These are phyloP conservation scores for Centropristis striata DNA, from an alignment of 2,113 vertebrate genomes.

Conservation along the genomic window DNA sequence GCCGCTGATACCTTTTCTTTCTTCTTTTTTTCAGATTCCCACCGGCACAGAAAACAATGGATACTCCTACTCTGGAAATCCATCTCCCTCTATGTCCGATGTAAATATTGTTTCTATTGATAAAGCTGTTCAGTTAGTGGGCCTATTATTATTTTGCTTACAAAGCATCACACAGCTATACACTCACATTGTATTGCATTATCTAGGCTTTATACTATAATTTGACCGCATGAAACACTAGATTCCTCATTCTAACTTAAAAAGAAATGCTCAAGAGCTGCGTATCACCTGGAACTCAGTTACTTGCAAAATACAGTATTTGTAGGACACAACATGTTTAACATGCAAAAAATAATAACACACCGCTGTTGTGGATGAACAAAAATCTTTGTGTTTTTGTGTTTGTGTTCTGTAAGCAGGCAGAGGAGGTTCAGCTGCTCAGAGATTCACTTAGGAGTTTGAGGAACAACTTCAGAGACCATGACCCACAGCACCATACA, in stretches of 20 bases:
- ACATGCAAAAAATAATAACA: background rate
- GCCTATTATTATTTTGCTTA: background rate
- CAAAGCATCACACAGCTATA: background rate
- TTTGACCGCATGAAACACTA: conserved; percentile 1
- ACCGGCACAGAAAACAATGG: conserved; percentile 88
- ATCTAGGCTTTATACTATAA: background rate
- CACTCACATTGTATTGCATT: background rate
- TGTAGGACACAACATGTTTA: background rate
- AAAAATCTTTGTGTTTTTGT: background rate
- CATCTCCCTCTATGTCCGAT: conserved; percentile 82
- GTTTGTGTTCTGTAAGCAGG: conserved; percentile 76
- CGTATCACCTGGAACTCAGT: background rate
- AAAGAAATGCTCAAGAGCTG: background rate
- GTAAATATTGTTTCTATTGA: conserved; percentile 79
- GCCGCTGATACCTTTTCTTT: background rate
- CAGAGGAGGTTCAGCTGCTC: conserved; percentile 94
- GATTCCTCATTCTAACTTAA: background rate
- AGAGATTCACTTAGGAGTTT: conserved; percentile 93
- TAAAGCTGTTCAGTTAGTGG: background rate
- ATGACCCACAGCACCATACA: conserved; percentile 97
- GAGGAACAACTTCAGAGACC: conserved; percentile 94
- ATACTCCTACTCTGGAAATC: conserved; percentile 81
- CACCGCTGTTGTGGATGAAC: background rate
- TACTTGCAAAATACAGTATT: background rate
- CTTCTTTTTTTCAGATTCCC: conserved; percentile 60